Percentiles rank a stretch among this genome's conserved stretches.
phyloP scores from a whole-genome alignment of 1,140 invertebrate species.

The Odontomachus brunneus region DNA sequence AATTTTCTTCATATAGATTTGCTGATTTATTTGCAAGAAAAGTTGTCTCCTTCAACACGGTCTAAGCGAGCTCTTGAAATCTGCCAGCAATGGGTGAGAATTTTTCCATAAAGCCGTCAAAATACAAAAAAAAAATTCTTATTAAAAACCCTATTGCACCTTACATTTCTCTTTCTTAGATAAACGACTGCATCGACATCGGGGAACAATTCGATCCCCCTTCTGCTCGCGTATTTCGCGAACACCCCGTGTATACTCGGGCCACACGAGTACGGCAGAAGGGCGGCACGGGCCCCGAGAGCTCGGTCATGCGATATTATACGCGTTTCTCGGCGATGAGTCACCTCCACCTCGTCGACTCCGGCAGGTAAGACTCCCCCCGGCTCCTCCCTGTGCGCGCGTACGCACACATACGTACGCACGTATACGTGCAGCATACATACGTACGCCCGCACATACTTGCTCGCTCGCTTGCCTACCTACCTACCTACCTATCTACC shows the following conservation, averaged over 20 bases:
- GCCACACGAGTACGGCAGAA: constrained; percentile 2
- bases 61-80: no score
- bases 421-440: background rate
- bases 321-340: constrained; percentile 64
- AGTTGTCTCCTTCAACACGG: no score
- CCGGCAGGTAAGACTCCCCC: constrained; percentile 24
- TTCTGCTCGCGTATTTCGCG: background rate
- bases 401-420: background rate
- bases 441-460: constrained; percentile 38
- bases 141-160: no score
- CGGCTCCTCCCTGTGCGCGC: constrained; percentile 17
- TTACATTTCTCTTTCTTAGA: no score
- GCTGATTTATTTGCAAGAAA: no score
- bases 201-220: background rate
- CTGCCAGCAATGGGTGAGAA: no score
- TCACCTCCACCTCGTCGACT: constrained; percentile 59
- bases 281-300: constrained; percentile 7
- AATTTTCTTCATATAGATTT: no score
- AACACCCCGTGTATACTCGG: constrained; percentile 11
- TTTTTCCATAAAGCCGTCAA: no score
- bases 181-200: no score
- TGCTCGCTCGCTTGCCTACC: background rate
- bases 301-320: constrained; percentile 50
- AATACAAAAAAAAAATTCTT: no score
- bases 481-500: constrained; percentile 22